Base-by-base conservation (phyloP, 2,113 vertebrate species). In the Pygathrix nemaeus region DNA sequence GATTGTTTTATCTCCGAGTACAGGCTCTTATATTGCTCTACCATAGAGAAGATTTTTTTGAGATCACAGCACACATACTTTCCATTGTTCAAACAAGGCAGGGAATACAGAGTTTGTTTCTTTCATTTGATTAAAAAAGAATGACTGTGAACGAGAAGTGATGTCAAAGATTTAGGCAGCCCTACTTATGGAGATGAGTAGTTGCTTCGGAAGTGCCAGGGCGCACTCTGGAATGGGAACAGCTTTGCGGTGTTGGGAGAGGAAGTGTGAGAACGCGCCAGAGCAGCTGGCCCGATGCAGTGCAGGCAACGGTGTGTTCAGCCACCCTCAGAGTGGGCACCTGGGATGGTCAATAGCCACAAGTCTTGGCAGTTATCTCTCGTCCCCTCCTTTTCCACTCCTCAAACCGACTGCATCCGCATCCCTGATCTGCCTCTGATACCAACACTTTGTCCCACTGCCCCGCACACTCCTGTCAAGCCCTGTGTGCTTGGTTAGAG, bases 401-500 rank as follows among this genome's bases (percentile, higher is more conserved):
- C 88, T 30, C 30, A 68, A 90, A 80, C 25, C 6, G 17, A 48
- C 23, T 17, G 32, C 50, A 3, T 18, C n/a, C 0, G 5, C 32
- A 0, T 57, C 68, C 64, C 61, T n/a, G 2, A 48, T 35, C 48
- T 12, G 13, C 59, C 10, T 0, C 18, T 0, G 0, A 9, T 5
- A 25, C 35, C 43, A 35, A 32, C 43, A 38, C 13, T 38, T 17
- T 14, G 4, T 48, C 61, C 17, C 30, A 32, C 57, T 64, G 25
- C 8, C 14, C 81, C 55, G 23, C 6, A 4, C 64, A 18, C 6
- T 35, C 52, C 57, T 5, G 17, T 84, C 3, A 23, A 20, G 8
- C 75, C 75, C 2, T 7, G 32, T 5, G 9, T 25, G 4, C 76
- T 84, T 32, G 35, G 16, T 68, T 35, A 40, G 27, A 79, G 23